Percentiles rank a stretch among this genome's conserved stretches.
These are phyloP conservation scores for Andricus curvator DNA, from an alignment of 2,888 invertebrate genomes.

Conservation along the genomic window DNA sequence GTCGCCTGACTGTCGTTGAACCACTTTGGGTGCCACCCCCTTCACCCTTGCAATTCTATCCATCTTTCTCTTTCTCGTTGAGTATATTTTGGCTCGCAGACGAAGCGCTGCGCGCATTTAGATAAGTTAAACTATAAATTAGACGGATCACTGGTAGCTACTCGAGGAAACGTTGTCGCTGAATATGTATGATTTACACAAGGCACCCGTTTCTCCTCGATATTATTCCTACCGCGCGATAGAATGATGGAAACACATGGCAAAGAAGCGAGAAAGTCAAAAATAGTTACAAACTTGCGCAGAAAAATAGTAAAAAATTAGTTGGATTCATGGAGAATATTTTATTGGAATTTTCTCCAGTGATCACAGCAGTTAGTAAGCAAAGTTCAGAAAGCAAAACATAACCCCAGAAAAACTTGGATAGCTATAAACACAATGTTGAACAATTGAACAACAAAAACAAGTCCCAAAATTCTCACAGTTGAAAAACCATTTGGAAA, in stretches of 20 bases:
- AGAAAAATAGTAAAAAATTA: constrained; percentile 9
- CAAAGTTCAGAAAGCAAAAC: no score
- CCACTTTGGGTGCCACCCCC: constrained; percentile 55
- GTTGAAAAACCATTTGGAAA: no score
- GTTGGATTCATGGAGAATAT: no score
- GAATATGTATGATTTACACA: constrained; percentile 76
- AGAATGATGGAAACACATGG: constrained; percentile 41
- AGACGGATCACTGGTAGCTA: constrained; percentile 77
- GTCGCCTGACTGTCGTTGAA: constrained; percentile 62
- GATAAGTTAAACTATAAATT: constrained; percentile 78
- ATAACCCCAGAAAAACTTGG: no score
- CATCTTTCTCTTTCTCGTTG: constrained; percentile 53
- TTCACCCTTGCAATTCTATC: constrained; percentile 58
- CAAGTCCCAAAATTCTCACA: no score
- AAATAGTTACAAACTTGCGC: neutral
- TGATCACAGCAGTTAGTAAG: no score
- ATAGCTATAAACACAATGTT: no score
- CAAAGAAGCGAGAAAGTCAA: neutral
- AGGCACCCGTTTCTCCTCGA: constrained; percentile 68
- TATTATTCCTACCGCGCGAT: constrained; percentile 65
- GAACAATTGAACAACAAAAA: no score
- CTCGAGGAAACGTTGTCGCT: constrained; percentile 75
- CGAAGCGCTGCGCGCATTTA: constrained; percentile 74
- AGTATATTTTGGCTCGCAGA: constrained; percentile 57
- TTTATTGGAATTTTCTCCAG: no score